Base-by-base conservation (phyloP, 2,888 invertebrate genomes). In the Drosophila ustulata region DNA sequence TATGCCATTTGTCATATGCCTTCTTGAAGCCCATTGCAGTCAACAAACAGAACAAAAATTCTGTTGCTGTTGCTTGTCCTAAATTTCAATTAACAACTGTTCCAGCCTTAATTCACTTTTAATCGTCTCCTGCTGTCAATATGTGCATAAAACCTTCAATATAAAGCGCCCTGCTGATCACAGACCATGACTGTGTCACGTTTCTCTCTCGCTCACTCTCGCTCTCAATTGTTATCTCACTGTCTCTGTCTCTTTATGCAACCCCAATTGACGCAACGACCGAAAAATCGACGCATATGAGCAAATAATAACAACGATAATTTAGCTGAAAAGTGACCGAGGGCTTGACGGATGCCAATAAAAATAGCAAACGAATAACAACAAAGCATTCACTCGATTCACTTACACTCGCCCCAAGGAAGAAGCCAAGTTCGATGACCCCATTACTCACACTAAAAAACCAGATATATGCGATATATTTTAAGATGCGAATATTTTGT, bases 341-440 rank as follows among this genome's bases (percentile, higher is more conserved):
- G 32, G 49, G 50, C 13, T n/a, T 32, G 37, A 13, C 28, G 25
- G 37, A 49, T 66, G 67, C 18, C 59, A 25, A 59, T 28, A 41
- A 49, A 32, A 53, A 49, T 7, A 41, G 13, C 43, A 43, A 34
- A 34, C 25, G 18, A 30, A 32, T 6, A 26, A 18, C 49, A 55
- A 13, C 5, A 25, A 55, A n/a, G 32, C 13, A 37, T 68, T 37
- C 45, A 37, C 39, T 58, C 5, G 32, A 9, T 28, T 28, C 62
- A 62, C 32, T 47, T 59, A 55, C 57, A 43, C 51, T 72, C 50
- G 46, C 3, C 18, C 34, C 34, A 34, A 34, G 37, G 37, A 7
- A 57, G 26, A 11, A 11, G 46, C 51, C 39, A 74, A 72, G 82
- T 85, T 83, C 82, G 79, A 85, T 72, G 77, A 83, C 70, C 82